These are phyloP conservation scores for Urechis unicinctus DNA, from an alignment of 2,888 invertebrate species.

Conservation along the genomic window DNA sequence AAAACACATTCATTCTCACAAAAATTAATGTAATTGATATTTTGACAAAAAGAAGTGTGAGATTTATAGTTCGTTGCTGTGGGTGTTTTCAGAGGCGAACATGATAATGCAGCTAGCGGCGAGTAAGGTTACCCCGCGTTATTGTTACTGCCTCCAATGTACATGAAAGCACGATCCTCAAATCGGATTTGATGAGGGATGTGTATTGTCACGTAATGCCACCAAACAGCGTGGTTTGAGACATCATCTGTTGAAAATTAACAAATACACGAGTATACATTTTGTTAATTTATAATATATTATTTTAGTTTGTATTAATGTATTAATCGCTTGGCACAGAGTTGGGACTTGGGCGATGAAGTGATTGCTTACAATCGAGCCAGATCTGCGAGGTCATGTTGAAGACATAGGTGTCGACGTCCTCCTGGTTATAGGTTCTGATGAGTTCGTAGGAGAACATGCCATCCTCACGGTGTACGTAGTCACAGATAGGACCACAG, in stretches of 20 bases:
- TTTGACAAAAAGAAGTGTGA: too few relatives aligned
- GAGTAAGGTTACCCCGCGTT: slow-evolving; percentile 5
- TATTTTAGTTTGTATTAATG: too few relatives aligned
- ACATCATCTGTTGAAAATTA: slow-evolving; percentile 5
- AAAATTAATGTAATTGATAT: too few relatives aligned
- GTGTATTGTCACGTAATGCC: slow-evolving; percentile 34
- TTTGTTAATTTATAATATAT: not conserved
- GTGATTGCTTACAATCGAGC: slow-evolving; percentile 10
- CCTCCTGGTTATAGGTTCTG: not conserved
- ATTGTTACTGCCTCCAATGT: slow-evolving; percentile 9
- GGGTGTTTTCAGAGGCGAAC: too few relatives aligned
- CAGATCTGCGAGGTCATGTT: slow-evolving; percentile 14
- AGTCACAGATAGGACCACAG: slow-evolving; percentile 11
- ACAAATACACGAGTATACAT: not conserved
- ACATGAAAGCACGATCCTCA: slow-evolving; percentile 8
- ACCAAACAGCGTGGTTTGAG: slow-evolving; percentile 29
- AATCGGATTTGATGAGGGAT: slow-evolving; percentile 26
- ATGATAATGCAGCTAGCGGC: too few relatives aligned
- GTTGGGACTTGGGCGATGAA: too few relatives aligned
- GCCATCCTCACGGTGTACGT: slow-evolving; percentile 8
- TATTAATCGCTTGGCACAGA: too few relatives aligned
- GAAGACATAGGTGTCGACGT: slow-evolving; percentile 10
- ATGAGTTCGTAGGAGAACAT: not conserved
- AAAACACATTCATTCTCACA: too few relatives aligned
- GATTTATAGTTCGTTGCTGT: too few relatives aligned